Percentiles rank a stretch among this genome's conserved stretches.
phyloP scores from a whole-genome alignment of 2,888 invertebrate genomes.

The Torymus aiolomorphi region DNA sequence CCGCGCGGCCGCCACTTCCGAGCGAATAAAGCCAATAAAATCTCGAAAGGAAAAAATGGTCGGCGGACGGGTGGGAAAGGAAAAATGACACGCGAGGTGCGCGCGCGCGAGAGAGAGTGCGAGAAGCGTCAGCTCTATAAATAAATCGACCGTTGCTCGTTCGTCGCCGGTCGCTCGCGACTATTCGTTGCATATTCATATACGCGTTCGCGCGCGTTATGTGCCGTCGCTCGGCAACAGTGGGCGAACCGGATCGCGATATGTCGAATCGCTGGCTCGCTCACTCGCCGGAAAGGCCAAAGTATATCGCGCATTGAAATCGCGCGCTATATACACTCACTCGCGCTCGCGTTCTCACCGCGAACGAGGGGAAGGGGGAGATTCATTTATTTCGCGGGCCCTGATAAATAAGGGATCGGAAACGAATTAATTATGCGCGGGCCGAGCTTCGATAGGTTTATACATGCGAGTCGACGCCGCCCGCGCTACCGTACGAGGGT shows the following conservation, averaged over 20 bases:
- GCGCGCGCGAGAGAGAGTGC: constrained; percentile 42
- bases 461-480: no score
- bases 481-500: no score
- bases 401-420: constrained; percentile 10
- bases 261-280: constrained; percentile 68
- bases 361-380: neutral
- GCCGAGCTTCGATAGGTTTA: no score
- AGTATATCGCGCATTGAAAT: constrained; percentile 67
- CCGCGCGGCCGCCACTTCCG: no score
- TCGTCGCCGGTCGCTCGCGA: constrained; percentile 23
- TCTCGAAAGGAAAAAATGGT: neutral
- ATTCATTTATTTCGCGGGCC: neutral
- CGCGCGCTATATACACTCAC: constrained; percentile 40
- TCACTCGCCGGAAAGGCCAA: constrained; percentile 63
- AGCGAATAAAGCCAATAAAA: neutral
- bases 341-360: no score
- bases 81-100: constrained; percentile 41
- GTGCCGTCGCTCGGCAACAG: constrained; percentile 58
- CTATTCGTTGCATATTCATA: constrained; percentile 75
- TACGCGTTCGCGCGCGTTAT: constrained; percentile 61
- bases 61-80: neutral
- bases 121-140: constrained; percentile 73
- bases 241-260: constrained; percentile 75
- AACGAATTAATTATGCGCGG: neutral
- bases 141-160: constrained; percentile 69